These are phyloP conservation scores for Arothron firmamentum DNA, from an alignment of 2,113 vertebrate species.

Conservation along the genomic window DNA sequence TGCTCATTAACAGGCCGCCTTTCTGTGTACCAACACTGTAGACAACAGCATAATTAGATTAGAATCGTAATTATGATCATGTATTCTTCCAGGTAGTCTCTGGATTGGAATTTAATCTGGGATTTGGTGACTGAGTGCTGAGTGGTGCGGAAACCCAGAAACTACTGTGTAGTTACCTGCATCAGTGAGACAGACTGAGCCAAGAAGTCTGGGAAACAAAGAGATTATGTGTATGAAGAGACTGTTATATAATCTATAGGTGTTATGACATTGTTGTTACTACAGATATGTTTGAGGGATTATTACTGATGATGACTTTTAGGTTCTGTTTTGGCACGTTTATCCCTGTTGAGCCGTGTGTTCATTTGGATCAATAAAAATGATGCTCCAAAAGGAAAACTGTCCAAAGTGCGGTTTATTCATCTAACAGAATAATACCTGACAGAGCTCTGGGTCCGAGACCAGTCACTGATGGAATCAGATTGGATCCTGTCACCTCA, in stretches of 20 bases:
- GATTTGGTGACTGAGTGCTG: conserved; percentile 73
- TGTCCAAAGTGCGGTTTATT: too few relatives aligned
- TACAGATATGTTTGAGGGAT: conserved; percentile 12
- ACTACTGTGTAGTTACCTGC: conserved; percentile 34
- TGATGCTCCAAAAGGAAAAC: too few relatives aligned
- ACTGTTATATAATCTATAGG: conserved; percentile 31
- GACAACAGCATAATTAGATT: conserved; percentile 60
- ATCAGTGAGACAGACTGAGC: background rate
- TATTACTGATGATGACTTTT: background rate
- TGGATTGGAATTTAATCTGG: conserved; percentile 71
- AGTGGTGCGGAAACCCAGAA: conserved; percentile 67
- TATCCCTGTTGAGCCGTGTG: too few relatives aligned
- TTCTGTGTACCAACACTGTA: conserved; percentile 4
- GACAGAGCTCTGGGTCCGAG: too few relatives aligned
- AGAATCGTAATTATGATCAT: conserved; percentile 39
- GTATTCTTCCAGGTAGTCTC: conserved; percentile 57
- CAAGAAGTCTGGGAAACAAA: background rate
- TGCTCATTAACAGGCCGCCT: too few relatives aligned
- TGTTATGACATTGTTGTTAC: background rate
- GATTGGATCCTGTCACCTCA: too few relatives aligned
- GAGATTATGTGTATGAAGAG: background rate
- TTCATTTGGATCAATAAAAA: too few relatives aligned
- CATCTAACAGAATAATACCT: too few relatives aligned
- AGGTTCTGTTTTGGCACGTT: too few relatives aligned
- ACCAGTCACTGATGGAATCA: too few relatives aligned